Conservation (phyloP, 2,113 vertebrate species). For the Cebidichthys violaceus region DNA sequence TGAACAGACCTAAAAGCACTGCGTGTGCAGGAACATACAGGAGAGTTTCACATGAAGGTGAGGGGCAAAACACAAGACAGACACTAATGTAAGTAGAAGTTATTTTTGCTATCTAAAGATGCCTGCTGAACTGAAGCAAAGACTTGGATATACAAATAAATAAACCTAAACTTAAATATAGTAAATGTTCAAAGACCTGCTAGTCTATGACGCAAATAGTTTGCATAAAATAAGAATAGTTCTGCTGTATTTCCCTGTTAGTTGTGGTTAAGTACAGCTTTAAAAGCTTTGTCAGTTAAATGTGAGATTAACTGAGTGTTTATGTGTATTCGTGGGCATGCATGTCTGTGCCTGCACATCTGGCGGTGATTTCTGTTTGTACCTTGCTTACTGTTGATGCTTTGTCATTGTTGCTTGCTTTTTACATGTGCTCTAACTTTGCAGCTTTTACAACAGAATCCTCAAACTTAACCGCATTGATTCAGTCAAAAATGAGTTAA, state of each 20-base stretch:
- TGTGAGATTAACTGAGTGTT: slow-evolving; percentile 46
- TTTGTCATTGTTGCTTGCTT: slow-evolving; percentile 4
- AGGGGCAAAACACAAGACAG: slow-evolving; percentile 56
- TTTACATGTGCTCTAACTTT: slow-evolving; percentile 23
- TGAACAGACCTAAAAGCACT: slow-evolving; percentile 54
- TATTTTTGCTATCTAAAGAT: slow-evolving; percentile 36
- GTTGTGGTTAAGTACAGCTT: slow-evolving; percentile 78
- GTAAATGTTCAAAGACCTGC: slow-evolving; percentile 42
- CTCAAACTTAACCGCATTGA: slow-evolving; percentile 12
- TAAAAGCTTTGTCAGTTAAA: slow-evolving; percentile 76
- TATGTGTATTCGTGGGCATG: neutral
- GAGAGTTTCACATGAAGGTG: slow-evolving; percentile 26
- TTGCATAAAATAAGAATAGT: slow-evolving; percentile 48
- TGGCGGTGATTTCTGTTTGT: slow-evolving; percentile 6
- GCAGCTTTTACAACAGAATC: slow-evolving; percentile 36
- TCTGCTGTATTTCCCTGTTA: slow-evolving; percentile 64
- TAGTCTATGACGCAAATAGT: slow-evolving; percentile 49
- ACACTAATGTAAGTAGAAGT: slow-evolving; percentile 53
- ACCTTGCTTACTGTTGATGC: neutral
- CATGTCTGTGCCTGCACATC: slow-evolving; percentile 1
- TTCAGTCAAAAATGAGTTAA: neutral
- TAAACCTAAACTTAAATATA: slow-evolving; percentile 76
- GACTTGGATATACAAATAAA: slow-evolving; percentile 79
- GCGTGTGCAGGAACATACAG: slow-evolving; percentile 38
- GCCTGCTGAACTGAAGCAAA: slow-evolving; percentile 28